Evolutionary conservation across 2,888 invertebrate species (phyloP), one percentile per base, ranked within the genome.

Genomic region (Cyrtodaria siliqua): DNA sequence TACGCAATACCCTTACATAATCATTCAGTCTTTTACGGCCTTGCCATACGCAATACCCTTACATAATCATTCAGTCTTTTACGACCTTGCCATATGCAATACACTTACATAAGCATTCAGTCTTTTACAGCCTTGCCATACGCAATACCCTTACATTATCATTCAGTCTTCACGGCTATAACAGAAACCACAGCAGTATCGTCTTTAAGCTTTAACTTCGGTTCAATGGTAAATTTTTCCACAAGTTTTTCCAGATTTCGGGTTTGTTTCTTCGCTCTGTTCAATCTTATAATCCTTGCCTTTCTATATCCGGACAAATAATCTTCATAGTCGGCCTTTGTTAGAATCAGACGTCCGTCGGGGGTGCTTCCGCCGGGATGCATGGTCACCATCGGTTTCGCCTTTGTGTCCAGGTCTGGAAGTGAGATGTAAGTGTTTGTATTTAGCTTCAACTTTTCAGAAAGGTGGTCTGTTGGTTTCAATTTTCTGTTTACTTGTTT

Each of bases 281-380:
- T 44, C 2, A 86, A 74, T 23, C 86, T 50, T 14, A 79, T 42
- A 27, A 64, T 66, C 33, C 79, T 64, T 2, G 80, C 82, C 27
- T 73, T 64, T 20, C 73, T 66, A 50, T 72, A 86, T 9, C 63
- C 78, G 16, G 73, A 70, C 29, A 86, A 63, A 69, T 83, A 86
- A 9, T 71, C 70, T 8, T 86, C 79, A 55, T 84, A 86, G 67
- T 86, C 84, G 9, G 79, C 77, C 47, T 67, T 72, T 1, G 84
- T 81, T 1, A 86, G 73, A 9, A 86, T 82, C 18, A 86, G 64
- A 8, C 69, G 69, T 12, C 86, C 86, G 40, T 86, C 84, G 0
- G 84, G 86, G 2, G 86, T 83, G 2, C 80, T 72, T 2, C 79
- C 80, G 0, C 86, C 86, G n/a, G 80, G 79, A 49, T 86, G 84